Percentiles rank a stretch among this genome's conserved stretches.
Evolutionary conservation across 2,113 vertebrate genomes (phyloP).

Genomic region (Istiophorus platypterus): DNA sequence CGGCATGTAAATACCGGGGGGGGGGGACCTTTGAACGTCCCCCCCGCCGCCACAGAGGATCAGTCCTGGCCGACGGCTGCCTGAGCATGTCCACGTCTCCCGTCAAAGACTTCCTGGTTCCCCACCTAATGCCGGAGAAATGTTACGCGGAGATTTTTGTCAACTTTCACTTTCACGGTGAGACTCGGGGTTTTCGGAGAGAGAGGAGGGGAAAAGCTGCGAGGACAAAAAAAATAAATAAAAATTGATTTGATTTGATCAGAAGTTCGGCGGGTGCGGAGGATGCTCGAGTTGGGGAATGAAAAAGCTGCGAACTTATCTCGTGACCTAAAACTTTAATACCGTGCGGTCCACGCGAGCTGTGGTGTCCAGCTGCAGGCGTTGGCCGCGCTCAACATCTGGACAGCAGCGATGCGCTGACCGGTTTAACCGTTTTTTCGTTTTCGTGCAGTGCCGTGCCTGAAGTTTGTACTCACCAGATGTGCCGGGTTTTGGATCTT

Average conservation of each 20-base stretch:
- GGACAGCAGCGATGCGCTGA: too few species aligned
- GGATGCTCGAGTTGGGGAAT: too few species aligned
- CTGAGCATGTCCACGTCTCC: slow-evolving; percentile 57
- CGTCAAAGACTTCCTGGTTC: slow-evolving; percentile 79
- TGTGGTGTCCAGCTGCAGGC: background rate
- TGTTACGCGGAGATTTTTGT: slow-evolving; percentile 86
- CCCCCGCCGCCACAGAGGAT: background rate
- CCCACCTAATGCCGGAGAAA: slow-evolving; percentile 85
- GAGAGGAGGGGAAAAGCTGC: background rate
- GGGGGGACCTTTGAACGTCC: slow-evolving; percentile 43
- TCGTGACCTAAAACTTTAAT: background rate
- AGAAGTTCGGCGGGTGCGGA: too few species aligned
- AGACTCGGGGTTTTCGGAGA: slow-evolving; percentile 44
- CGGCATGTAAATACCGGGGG: slow-evolving; percentile 8
- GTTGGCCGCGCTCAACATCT: background rate
- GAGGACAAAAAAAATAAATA: too few species aligned
- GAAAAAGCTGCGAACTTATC: background rate
- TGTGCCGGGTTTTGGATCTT: slow-evolving; percentile 85
- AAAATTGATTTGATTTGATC: too few species aligned
- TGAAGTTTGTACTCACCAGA: slow-evolving; percentile 87
- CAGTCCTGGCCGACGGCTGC: background rate
- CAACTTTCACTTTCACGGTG: slow-evolving; percentile 85
- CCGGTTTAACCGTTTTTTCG: background rate
- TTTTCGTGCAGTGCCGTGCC: slow-evolving; percentile 83
- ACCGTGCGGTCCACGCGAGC: rapidly evolving